Conservation (phyloP, 1,140 invertebrate genomes). For the Chlorops oryzae region DNA sequence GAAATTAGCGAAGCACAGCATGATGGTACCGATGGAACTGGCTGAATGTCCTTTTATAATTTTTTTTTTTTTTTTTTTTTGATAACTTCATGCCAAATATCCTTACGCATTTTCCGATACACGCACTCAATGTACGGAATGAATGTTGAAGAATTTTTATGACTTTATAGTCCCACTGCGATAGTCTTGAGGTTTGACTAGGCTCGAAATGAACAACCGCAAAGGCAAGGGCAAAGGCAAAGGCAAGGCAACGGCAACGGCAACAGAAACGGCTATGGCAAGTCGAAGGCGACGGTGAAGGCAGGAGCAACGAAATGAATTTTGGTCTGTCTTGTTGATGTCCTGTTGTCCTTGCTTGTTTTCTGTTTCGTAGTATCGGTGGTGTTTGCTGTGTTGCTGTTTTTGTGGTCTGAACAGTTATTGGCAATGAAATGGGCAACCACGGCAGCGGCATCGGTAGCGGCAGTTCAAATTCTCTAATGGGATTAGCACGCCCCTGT, state of each 20-base stretch:
- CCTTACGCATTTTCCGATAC: too few species aligned
- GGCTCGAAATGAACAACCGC: not conserved
- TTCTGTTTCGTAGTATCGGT: too few species aligned
- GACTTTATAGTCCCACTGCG: not conserved
- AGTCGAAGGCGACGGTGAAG: not conserved
- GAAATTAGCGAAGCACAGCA: too few species aligned
- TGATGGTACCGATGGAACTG: too few species aligned
- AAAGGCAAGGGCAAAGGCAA: not conserved
- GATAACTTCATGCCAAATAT: too few species aligned
- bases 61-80: too few species aligned
- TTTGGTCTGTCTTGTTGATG: not conserved
- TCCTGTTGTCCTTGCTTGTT: not conserved
- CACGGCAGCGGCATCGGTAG: not conserved
- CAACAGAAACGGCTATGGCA: not conserved
- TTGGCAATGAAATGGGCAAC: too few species aligned
- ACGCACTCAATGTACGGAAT: too few species aligned
- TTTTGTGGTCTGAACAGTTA: too few species aligned
- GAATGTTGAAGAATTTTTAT: not conserved
- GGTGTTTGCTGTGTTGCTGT: not conserved
- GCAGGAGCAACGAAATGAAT: not conserved
- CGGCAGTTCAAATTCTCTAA: slow-evolving; percentile 17
- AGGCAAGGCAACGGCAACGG: not conserved
- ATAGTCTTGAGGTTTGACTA: not conserved
- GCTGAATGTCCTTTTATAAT: too few species aligned
- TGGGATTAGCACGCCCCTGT: slow-evolving; percentile 37